Percentiles rank a stretch among this genome's conserved stretches.
Evolutionary conservation across 2,113 vertebrate species (phyloP).

Genomic region (Echinops telfairi): DNA sequence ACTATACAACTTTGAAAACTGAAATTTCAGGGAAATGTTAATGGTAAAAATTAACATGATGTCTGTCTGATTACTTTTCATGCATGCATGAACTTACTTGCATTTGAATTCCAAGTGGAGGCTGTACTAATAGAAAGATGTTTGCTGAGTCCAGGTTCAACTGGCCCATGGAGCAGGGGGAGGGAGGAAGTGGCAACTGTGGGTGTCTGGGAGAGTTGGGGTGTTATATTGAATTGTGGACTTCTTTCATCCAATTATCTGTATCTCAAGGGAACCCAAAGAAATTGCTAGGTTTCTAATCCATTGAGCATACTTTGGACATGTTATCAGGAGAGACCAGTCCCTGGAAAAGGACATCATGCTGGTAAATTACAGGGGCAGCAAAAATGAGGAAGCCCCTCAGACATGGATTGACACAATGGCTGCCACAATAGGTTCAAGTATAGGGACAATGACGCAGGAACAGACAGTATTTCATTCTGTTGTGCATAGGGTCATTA

Average conservation of each 20-base stretch:
- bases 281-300: not conserved
- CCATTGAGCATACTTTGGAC: no score
- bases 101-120: not conserved
- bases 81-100: not conserved
- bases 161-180: not conserved
- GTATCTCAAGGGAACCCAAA: not conserved
- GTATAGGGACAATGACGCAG: no score
- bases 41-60: slow-evolving; percentile 14
- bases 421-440: no score
- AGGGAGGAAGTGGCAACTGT: not conserved
- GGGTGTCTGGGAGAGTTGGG: not conserved
- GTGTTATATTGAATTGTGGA: not conserved
- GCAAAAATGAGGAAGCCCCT: no score
- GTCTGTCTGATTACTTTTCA: not conserved
- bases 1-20: slow-evolving; percentile 52
- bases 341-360: no score
- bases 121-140: not conserved
- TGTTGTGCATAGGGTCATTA: no score
- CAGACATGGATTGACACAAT: no score
- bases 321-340: no score
- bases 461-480: no score
- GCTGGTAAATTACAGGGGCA: no score
- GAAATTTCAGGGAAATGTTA: not conserved
- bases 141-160: not conserved
- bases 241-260: not conserved